Evolutionary conservation across 2,113 vertebrate species (phyloP).

Genomic region (Ramphastos sulfuratus): DNA sequence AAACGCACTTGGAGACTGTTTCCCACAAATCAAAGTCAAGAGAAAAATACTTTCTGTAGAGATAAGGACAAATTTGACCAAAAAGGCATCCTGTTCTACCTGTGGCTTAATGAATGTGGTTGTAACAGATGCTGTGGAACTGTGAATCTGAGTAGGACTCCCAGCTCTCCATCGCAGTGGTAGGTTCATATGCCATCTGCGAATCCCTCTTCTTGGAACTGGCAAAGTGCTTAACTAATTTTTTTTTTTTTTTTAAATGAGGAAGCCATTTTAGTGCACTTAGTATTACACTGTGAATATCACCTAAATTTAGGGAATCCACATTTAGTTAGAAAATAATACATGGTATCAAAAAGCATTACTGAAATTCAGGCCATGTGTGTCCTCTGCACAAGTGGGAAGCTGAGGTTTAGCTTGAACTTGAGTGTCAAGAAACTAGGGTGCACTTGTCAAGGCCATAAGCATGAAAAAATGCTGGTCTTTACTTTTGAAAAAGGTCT

Average conservation of each 20-base stretch:
- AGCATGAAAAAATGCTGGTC: background rate
- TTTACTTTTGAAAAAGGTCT: background rate
- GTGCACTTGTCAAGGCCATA: background rate
- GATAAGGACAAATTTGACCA: background rate
- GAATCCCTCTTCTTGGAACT: background rate
- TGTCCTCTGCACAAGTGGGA: background rate
- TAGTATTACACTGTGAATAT: background rate
- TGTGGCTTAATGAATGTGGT: background rate
- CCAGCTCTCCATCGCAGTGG: accelerated
- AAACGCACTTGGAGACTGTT: accelerated
- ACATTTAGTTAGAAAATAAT: background rate
- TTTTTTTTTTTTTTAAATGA: background rate
- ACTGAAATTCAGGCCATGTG: accelerated
- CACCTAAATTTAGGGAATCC: background rate
- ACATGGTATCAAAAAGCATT: background rate
- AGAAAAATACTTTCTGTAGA: background rate
- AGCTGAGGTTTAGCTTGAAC: background rate
- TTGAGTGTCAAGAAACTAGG: background rate
- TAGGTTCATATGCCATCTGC: background rate
- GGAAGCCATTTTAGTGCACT: background rate
- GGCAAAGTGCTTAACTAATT: background rate
- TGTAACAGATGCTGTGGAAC: background rate
- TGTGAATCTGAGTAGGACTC: background rate
- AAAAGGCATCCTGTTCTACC: background rate
- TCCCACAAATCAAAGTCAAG: background rate